Evolutionary conservation across 2,113 vertebrate genomes (phyloP).

Genomic region (Tachysurus vachellii): DNA sequence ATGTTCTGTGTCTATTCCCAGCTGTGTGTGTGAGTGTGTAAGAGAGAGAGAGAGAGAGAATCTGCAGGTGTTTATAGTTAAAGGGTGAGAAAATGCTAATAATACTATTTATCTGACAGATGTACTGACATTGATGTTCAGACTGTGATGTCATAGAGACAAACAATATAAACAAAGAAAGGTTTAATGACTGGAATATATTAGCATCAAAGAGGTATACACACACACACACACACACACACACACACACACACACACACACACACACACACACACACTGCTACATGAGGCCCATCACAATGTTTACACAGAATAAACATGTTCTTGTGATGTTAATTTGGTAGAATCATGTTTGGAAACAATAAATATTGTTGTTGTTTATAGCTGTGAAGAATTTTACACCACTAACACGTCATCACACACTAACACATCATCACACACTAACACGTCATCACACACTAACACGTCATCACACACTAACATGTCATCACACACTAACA

Average conservation of each 20-base stretch:
- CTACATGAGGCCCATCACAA: background rate
- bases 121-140: constrained; percentile 47
- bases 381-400: background rate
- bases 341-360: too few species aligned
- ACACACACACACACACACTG: background rate
- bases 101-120: constrained; percentile 40
- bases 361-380: background rate
- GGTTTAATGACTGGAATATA: constrained; percentile 66
- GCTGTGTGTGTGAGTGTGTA: background rate
- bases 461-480: background rate
- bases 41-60: background rate
- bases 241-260: constrained; percentile 47
- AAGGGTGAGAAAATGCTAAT: constrained; percentile 23
- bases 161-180: constrained; percentile 32
- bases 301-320: background rate
- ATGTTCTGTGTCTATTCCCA: background rate
- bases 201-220: constrained; percentile 62
- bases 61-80: constrained; percentile 30
- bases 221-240: constrained; percentile 56
- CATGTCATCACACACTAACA: background rate
- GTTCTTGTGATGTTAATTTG: background rate
- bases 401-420: background rate
- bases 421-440: background rate
- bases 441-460: background rate
- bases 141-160: constrained; percentile 38